These are phyloP conservation scores for Dilophus febrilis DNA, from an alignment of 2,888 invertebrate species.

Conservation along the genomic window DNA sequence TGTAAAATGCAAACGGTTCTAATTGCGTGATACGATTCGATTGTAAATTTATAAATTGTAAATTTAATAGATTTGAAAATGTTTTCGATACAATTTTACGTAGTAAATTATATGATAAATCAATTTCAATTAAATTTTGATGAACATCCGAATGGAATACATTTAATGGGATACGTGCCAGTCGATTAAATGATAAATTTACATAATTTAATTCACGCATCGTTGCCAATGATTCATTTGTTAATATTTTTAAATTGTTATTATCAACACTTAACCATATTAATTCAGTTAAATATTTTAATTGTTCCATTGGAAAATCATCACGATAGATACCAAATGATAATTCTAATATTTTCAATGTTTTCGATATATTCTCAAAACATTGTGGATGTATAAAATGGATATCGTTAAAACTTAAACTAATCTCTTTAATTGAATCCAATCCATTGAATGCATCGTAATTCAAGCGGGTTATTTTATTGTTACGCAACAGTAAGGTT, in stretches of 20 bases:
- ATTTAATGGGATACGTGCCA: constrained; percentile 49
- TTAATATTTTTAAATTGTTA: constrained; percentile 62
- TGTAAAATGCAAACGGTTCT: constrained; percentile 53
- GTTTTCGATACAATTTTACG: constrained; percentile 47
- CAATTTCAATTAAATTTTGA: constrained; percentile 54
- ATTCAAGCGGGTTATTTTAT: constrained; percentile 57
- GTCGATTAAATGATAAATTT: constrained; percentile 71
- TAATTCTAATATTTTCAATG: constrained; percentile 66
- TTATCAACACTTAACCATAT: constrained; percentile 77
- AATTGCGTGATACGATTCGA: constrained; percentile 59
- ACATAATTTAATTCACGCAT: constrained; percentile 58
- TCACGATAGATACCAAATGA: constrained; percentile 73
- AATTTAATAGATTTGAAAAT: constrained; percentile 51
- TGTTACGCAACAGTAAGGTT: constrained; percentile 68
- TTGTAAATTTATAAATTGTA: constrained; percentile 62
- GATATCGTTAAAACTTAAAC: constrained; percentile 80
- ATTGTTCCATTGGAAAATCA: constrained; percentile 56
- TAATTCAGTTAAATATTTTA: constrained; percentile 54
- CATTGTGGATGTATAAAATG: constrained; percentile 65
- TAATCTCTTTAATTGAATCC: constrained; percentile 66
- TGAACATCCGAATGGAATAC: constrained; percentile 54
- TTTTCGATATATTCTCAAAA: constrained; percentile 57
- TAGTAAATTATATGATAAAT: constrained; percentile 67
- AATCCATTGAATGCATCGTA: constrained; percentile 55
- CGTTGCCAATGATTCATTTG: constrained; percentile 50